phyloP scores from a whole-genome alignment of 2,888 invertebrate species.

The Drosophila phalerata region DNA sequence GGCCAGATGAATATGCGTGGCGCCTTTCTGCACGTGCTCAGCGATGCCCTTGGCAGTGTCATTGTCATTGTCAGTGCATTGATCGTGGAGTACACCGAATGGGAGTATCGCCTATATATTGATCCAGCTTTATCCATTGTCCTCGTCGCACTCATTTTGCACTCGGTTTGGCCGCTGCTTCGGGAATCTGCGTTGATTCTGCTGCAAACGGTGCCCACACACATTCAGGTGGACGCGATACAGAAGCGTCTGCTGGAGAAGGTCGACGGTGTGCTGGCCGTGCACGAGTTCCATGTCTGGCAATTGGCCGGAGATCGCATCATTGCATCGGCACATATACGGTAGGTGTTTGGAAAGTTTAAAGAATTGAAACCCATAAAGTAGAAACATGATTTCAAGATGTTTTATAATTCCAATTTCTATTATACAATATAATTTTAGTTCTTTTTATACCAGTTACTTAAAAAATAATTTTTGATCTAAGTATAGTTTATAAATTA shows the following conservation, averaged over 20 bases:
- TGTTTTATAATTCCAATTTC: too few species aligned
- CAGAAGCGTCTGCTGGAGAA: conserved; percentile 94
- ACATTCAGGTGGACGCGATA: conserved; percentile 97
- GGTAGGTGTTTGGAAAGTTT: conserved; percentile 86
- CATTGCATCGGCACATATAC: conserved; percentile 98
- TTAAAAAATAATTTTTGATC: too few species aligned
- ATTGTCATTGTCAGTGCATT: conserved; percentile 90
- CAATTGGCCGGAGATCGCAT: conserved; percentile 98
- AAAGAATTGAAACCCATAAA: too few species aligned
- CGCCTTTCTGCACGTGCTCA: conserved; percentile 99
- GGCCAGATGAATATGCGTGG: conserved; percentile 99
- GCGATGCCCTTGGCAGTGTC: conserved; percentile 96
- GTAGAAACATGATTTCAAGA: too few species aligned
- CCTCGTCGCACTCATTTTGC: conserved; percentile 93
- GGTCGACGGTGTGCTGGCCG: conserved; percentile 97
- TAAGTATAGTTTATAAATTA: too few species aligned
- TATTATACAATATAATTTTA: background rate
- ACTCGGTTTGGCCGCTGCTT: conserved; percentile 96
- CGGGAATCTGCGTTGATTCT: conserved; percentile 97
- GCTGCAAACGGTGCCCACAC: conserved; percentile 99
- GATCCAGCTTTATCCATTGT: conserved; percentile 97
- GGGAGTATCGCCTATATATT: conserved; percentile 94
- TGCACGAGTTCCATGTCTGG: conserved; percentile 99
- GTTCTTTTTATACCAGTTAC: too few species aligned
- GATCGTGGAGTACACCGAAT: conserved; percentile 92